These are phyloP conservation scores for Aleiodes leptofemur DNA, from an alignment of 2,888 invertebrate genomes.

Conservation along the genomic window DNA sequence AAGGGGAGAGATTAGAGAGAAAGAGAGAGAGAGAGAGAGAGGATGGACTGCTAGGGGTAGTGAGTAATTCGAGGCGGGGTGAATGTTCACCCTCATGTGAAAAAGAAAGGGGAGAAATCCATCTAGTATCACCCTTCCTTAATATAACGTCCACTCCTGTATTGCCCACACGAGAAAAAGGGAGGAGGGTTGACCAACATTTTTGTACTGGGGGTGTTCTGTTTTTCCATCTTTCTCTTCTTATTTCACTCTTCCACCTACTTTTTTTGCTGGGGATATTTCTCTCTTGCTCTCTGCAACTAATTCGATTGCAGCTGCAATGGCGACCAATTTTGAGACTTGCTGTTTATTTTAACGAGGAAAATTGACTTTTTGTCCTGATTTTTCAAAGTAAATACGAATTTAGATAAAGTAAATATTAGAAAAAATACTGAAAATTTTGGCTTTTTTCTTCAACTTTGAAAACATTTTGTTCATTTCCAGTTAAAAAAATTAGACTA, in stretches of 20 bases:
- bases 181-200: slow-evolving; percentile 55
- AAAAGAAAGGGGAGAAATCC: slow-evolving; percentile 26
- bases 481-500: too few species aligned
- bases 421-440: too few species aligned
- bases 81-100: slow-evolving; percentile 35
- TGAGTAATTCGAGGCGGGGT: slow-evolving; percentile 64
- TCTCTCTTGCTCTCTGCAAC: neutral
- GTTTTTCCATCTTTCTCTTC: slow-evolving; percentile 50
- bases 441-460: too few species aligned
- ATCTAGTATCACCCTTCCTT: slow-evolving; percentile 51
- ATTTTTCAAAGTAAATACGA: neutral
- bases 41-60: slow-evolving; percentile 52
- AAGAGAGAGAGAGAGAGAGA: slow-evolving; percentile 3
- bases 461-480: too few species aligned
- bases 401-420: too few species aligned
- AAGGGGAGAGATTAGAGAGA: slow-evolving; percentile 28
- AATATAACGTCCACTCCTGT: slow-evolving; percentile 54
- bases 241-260: slow-evolving; percentile 53
- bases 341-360: neutral
- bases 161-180: slow-evolving; percentile 44
- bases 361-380: neutral
- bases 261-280: slow-evolving; percentile 39
- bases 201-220: slow-evolving; percentile 52
- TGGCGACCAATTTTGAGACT: slow-evolving; percentile 6
- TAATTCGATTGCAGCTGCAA: slow-evolving; percentile 16